Base-by-base conservation (phyloP, 2,797 vertebrate species). In the Pogoniulus pusillus region DNA sequence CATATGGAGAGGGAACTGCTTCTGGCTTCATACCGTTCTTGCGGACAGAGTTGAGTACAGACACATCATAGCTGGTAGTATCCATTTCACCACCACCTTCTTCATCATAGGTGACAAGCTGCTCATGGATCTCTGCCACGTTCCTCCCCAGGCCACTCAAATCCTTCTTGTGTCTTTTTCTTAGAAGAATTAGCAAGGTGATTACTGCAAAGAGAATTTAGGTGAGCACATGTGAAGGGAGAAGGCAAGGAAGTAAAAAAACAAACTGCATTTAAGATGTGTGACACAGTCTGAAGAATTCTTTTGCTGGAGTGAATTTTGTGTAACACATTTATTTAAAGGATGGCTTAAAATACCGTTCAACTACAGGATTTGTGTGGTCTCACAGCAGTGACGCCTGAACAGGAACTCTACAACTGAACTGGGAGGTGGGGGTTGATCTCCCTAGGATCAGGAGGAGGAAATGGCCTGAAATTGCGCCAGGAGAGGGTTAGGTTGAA, bases 31-130 rank as follows among this genome's bases (percentile, higher is more conserved):
- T 93, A 23, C 97, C 93, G 0, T 98, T 98, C 5, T 97, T 96
- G 65, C 98, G 98, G 9, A 97, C 98, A 0, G 99, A 99, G 62
- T 98, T 98, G 92, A 99, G 98, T 95, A 99, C 98, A 1, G 99
- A 99, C 32, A 99, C 99, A 2, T 99, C 99, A 5, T 99, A 99
- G 86, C 99, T 98, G 34, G 98, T 99, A 57, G 99, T 99, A 96
- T 99, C 99, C 99, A 99, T 99, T 97, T 99, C 99, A 12, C 99
- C 99, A 0, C 99, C 99, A 0, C 99, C 99, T 96, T 99, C 99
- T 93, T 99, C 99, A 3, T 99, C 99, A 0, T 99, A 99, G 15
- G 98, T 98, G 85, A 99, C 98, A 88, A 99, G 98, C 97, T 99
- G 99, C 98, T 99, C 99, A 0, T 99, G 99, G 93, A 99, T 99